Evolutionary conservation across 2,888 invertebrate genomes (phyloP), one percentile per base, ranked within the genome.

Genomic region (Drosophila emarginata): DNA sequence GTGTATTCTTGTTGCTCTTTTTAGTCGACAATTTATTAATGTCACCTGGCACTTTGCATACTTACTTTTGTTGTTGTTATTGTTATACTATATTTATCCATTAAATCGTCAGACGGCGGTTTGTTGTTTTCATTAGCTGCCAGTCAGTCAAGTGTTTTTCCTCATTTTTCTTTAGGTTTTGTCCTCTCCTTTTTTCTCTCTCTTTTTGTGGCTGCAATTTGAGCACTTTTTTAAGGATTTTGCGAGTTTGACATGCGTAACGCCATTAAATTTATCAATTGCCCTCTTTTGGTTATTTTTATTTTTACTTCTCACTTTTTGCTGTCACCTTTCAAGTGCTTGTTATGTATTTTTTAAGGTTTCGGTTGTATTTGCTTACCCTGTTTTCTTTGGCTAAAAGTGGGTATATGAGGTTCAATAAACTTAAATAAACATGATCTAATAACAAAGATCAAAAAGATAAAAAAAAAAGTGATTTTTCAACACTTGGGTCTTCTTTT

Each of bases 251-350:
- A 87, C 83, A 89, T 77, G 88, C 89, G 89, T 87, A 89, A 89
- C 88, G 87, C 89, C 83, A 89, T 84, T 89, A 84, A 84, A 87
- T 84, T 85, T 87, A 89, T 89, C 83, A 84, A 84, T 89, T 87
- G 88, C 89, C 59, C 51, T 58, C n/a, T 53, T 18, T 58, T 15
- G 36, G 36, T 59, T 28, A 36, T 23, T 39, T 32, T 14, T 52
- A 11, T 36, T 51, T 45, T 21, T 53, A 21, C 5, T 52, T 21
- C 36, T 32, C 28, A 28, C 28, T 28, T 26, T 32, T 39, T 11
- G 54, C 36, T 53, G 51, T 36, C 67, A 64, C 59, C 45, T 56
- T 15, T 39, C 18, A 45, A 45, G 45, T 21, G 11, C 11, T 45
- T 45, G 45, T 45, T 45, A 45, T 76, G 54, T 32, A 28, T 39